Conservation (phyloP, 2,113 vertebrate genomes). For the Leucopternis melanops region DNA sequence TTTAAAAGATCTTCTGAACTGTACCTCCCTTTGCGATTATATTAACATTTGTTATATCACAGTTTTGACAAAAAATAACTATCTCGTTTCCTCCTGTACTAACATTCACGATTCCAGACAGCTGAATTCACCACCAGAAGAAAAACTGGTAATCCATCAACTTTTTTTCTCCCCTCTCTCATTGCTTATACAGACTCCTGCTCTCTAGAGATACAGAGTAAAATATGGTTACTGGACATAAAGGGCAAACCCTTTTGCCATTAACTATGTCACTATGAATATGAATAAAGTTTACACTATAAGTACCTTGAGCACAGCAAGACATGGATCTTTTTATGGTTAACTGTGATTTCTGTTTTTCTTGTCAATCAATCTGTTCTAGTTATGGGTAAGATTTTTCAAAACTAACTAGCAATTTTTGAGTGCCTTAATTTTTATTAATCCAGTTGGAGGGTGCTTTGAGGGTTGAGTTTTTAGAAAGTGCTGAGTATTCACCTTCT, state of each 20-base stretch:
- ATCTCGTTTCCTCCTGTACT: constrained; percentile 31
- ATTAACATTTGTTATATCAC: constrained; percentile 40
- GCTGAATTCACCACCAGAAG: constrained; percentile 34
- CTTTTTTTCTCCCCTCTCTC: not conserved
- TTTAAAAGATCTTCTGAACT: not conserved
- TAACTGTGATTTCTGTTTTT: not conserved
- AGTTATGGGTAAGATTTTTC: not conserved
- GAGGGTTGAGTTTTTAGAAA: not conserved
- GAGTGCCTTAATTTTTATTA: constrained; percentile 29
- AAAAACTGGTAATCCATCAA: constrained; percentile 34
- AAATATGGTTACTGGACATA: constrained; percentile 26
- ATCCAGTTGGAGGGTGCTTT: not conserved
- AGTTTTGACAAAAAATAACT: constrained; percentile 43
- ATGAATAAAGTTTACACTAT: constrained; percentile 32
- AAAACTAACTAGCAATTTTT: not conserved
- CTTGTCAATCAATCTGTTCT: not conserved
- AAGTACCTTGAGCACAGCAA: not conserved
- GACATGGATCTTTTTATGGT: not conserved
- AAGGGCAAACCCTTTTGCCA: constrained; percentile 26
- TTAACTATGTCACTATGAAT: constrained; percentile 8
- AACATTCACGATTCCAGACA: not conserved
- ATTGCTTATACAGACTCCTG: constrained; percentile 27
- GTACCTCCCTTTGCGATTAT: constrained; percentile 27
- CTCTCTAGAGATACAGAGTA: constrained; percentile 8
- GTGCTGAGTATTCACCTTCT: not conserved